Evolutionary conservation across 1,140 invertebrate genomes (phyloP), one percentile per base, ranked within the genome.

Genomic region (Diachasmimorpha longicaudata): DNA sequence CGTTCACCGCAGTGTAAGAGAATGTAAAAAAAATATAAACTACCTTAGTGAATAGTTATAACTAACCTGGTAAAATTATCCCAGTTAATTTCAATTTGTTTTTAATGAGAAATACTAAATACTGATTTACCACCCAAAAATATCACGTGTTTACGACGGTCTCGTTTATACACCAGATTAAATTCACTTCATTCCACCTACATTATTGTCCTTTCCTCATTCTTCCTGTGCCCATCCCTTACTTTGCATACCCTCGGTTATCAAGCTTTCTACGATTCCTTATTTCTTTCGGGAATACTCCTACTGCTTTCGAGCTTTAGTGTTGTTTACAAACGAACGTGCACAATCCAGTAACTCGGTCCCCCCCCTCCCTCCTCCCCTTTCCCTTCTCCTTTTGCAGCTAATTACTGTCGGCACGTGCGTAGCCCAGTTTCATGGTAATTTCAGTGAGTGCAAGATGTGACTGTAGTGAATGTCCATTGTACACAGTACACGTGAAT

Each of bases 361-460:
- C 72, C 16, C 48, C 14, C 48, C 9, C 4, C 48, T 78, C 72
- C 16, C 48, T 19, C 48, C 9, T n/a, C 48, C 48, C 48, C n/a
- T 16, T 19, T 9, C 14, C 48, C 48, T 2, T 78, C 75, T 58
- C 70, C 72, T 39, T 75, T 73, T 46, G 16, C 55, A 75, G 74
- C 73, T 78, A 78, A 78, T 78, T 78, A 78, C 70, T 68, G 70
- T 75, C 46, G 69, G 73, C 77, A 78, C 77, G 77, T 78, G 77
- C 77, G 74, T 75, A 75, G 69, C 73, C 73, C 44, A 75, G 68
- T 70, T 75, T 55, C 74, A 75, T 70, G 36, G 67, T 70, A 75
- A 75, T 70, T 75, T 52, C 46, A 75, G 48, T 48, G 13, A 46
- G 69, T 67, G 68, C 13, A 48, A 75, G 48, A 75, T 75, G 67